Conservation (phyloP, 1,140 invertebrate species). For the Drosophila littoralis region DNA sequence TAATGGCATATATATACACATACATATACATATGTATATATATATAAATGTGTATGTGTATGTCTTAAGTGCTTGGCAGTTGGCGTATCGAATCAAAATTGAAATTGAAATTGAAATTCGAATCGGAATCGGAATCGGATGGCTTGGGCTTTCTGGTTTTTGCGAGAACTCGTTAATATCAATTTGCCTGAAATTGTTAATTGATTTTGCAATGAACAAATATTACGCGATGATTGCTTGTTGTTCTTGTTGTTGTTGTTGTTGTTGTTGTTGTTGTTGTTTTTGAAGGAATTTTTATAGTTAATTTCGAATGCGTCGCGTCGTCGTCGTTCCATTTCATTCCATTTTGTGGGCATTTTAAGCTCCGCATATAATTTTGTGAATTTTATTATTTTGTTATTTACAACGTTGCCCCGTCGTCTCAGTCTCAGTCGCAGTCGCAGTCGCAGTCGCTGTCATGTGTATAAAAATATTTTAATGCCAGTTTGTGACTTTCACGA, state of each 20-base stretch:
- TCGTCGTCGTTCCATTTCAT: constrained; percentile 10
- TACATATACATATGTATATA: background rate
- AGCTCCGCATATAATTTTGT: constrained; percentile 56
- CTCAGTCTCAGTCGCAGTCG: background rate
- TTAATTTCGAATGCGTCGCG: constrained; percentile 35
- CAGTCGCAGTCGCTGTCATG: constrained; percentile 31
- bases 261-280: constrained; percentile 21
- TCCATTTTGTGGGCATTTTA: constrained; percentile 51
- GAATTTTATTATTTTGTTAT: constrained; percentile 75
- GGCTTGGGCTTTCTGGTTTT: constrained; percentile 55
- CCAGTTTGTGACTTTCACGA: constrained; percentile 65
- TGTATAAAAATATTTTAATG: constrained; percentile 67
- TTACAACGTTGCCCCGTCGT: constrained; percentile 48
- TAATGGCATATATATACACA: constrained; percentile 1
- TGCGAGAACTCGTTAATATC: constrained; percentile 83
- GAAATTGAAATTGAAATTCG: constrained; percentile 32
- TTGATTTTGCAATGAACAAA: constrained; percentile 83
- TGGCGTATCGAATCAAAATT: constrained; percentile 39
- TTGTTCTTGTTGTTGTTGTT: constrained; percentile 20
- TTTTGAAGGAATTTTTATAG: constrained; percentile 55
- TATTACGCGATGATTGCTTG: constrained; percentile 74
- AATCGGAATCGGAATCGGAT: constrained; percentile 37
- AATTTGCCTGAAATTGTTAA: constrained; percentile 82
- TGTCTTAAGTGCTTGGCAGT: constrained; percentile 10
- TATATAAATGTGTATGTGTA: constrained; percentile 1